Base-by-base conservation (phyloP, 1,140 invertebrate genomes). In the Aphaenogaster ashmeadi region DNA sequence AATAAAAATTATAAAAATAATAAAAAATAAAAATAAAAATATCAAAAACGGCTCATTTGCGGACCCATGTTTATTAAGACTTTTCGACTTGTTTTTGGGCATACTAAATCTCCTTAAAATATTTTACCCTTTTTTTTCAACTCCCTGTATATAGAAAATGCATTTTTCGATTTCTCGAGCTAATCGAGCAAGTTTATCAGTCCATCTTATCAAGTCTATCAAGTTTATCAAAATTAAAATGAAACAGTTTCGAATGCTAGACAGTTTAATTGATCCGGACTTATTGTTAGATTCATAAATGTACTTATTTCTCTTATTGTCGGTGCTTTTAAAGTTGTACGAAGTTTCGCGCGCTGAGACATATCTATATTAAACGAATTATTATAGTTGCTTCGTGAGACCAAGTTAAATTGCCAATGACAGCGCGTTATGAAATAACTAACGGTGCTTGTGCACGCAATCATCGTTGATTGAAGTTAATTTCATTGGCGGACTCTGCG, bases 401-500 rank as follows among this genome's bases (percentile, higher is more conserved):
- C 8, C 38, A 15, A 5, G 47, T 62, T 69, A 56, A 54, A 81
- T 81, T 56, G 27, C 56, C 41, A 47, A 78, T 38, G 47, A 52
- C 60, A 47, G 62, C 36, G 78, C 13, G 50, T 64, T 56, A 81
- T 69, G 9, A 81, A 71, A 81, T 56, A 81, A 81, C 78, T 58
- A 71, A 71, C 79, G 50, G 21, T 66, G 36, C 64, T 71, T 69
- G 62, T n/a, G 38, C 50, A 11, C 41, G 79, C 36, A 71, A 81
- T 81, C 50, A 47, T 71, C 15, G 64, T 81, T 44, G 79, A 81
- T 81, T 58, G 66, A 81, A 81, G 36, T 69, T 69, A 44, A 81
- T 81, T 71, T 81, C 38, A 54, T 71, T 27, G 64, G 9, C 77
- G 41, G 7, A 15, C 44, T 52, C 41, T 8, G 38, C 7, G 58